These are phyloP conservation scores for Eulacestoma nigropectus DNA, from an alignment of 2,113 vertebrate species.

Conservation along the genomic window DNA sequence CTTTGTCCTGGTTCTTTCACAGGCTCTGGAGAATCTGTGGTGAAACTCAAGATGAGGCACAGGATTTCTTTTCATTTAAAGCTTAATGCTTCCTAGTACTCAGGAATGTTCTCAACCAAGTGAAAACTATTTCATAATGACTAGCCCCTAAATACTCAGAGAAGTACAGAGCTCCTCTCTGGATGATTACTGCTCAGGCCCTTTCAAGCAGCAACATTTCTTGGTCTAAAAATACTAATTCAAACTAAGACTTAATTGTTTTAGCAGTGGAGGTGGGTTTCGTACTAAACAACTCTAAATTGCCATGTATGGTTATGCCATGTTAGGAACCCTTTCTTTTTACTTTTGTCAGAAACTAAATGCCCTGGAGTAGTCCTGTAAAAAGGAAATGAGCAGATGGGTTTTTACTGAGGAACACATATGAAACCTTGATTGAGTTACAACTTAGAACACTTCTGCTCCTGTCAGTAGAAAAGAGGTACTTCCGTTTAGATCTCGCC, in stretches of 20 bases:
- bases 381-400: neutral
- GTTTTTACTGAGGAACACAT: neutral
- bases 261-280: neutral
- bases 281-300: neutral
- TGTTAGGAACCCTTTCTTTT: neutral
- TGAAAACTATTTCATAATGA: neutral
- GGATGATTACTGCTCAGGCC: neutral
- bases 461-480: neutral
- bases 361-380: neutral
- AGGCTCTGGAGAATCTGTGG: neutral
- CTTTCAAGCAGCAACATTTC: neutral
- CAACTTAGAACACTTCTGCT: neutral
- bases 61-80: neutral
- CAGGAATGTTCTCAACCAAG: neutral
- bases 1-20: neutral
- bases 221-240: neutral
- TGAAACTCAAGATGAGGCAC: neutral
- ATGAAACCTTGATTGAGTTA: neutral
- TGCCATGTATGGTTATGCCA: neutral
- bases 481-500: neutral
- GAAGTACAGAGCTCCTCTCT: neutral
- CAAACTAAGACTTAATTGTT: neutral
- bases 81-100: neutral
- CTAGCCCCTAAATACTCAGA: neutral
- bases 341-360: neutral